Evolutionary conservation across 2,797 vertebrate species (phyloP).

Genomic region (Rhinophrynus dorsalis): DNA sequence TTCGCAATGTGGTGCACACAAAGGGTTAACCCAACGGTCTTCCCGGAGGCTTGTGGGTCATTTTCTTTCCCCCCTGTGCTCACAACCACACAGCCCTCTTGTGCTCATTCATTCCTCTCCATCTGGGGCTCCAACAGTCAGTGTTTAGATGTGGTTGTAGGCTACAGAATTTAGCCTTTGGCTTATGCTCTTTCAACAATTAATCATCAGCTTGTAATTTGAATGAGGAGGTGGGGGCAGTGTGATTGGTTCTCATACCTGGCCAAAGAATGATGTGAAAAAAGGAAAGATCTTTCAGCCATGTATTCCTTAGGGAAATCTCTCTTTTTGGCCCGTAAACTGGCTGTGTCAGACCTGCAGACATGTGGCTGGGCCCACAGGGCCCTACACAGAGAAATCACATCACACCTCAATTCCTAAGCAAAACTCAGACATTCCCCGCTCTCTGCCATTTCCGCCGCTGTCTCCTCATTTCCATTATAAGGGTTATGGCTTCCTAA

Average conservation of each 20-base stretch:
- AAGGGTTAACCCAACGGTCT: too few relatives aligned
- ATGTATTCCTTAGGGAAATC: not conserved
- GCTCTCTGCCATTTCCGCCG: constrained; percentile 24
- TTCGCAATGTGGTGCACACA: too few relatives aligned
- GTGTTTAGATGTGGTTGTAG: constrained; percentile 6
- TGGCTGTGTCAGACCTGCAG: constrained; percentile 31
- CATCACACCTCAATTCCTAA: constrained; percentile 35
- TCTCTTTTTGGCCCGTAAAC: constrained; percentile 4
- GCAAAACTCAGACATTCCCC: constrained; percentile 27
- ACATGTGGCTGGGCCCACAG: constrained; percentile 21
- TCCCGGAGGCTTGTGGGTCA: too few relatives aligned
- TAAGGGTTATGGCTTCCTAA: constrained; percentile 16
- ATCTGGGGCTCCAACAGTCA: constrained; percentile 1
- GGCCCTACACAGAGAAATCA: constrained; percentile 30
- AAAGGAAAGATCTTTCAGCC: constrained; percentile 23
- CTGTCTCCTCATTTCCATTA: constrained; percentile 31
- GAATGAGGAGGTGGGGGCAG: constrained; percentile 18
- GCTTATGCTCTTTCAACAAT: constrained; percentile 33
- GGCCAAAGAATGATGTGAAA: constrained; percentile 6
- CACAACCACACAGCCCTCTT: too few relatives aligned
- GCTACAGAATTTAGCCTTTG: not conserved
- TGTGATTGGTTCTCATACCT: constrained; percentile 9
- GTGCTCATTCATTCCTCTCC: too few relatives aligned
- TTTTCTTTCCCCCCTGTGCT: too few relatives aligned
- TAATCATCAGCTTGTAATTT: constrained; percentile 35